Evolutionary conservation across 2,797 vertebrate species (phyloP).

Genomic region (Phylloscopus collybita): DNA sequence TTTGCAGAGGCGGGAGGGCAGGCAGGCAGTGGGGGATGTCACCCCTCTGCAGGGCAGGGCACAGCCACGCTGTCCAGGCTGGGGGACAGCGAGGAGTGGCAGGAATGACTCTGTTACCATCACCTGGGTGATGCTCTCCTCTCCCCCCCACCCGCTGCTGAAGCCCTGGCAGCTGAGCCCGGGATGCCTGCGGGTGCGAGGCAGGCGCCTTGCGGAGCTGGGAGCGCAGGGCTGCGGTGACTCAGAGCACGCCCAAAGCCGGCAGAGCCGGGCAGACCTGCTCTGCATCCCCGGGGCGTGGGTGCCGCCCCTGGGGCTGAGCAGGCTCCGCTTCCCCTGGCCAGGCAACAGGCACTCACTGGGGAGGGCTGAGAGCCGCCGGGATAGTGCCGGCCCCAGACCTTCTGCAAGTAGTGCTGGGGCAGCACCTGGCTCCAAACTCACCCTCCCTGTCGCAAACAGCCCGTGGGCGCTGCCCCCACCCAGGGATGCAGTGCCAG

Average conservation of each 20-base stretch:
- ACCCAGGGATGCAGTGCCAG: background rate
- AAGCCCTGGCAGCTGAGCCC: background rate
- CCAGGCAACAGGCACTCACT: background rate
- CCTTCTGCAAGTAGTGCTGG: background rate
- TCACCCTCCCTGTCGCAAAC: fast-evolving
- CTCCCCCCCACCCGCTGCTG: background rate
- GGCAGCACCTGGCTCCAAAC: background rate
- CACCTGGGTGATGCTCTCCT: background rate
- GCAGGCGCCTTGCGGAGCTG: background rate
- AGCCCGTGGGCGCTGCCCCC: background rate
- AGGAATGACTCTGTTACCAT: background rate
- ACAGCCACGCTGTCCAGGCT: background rate
- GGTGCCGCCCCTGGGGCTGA: background rate
- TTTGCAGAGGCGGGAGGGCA: background rate
- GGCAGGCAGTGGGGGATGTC: background rate
- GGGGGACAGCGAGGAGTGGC: background rate
- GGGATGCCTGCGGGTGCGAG: background rate
- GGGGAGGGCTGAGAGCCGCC: background rate
- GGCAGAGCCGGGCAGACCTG: slow-evolving; percentile 59
- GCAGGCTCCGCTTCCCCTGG: background rate
- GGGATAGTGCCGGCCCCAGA: background rate
- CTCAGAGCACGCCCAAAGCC: slow-evolving; percentile 26
- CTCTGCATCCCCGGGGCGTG: background rate
- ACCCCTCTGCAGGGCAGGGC: background rate
- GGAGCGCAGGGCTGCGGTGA: background rate